Percentiles rank a stretch among this genome's conserved stretches.
Evolutionary conservation across 2,797 vertebrate genomes (phyloP).

Genomic region (Hipposideros larvatus): DNA sequence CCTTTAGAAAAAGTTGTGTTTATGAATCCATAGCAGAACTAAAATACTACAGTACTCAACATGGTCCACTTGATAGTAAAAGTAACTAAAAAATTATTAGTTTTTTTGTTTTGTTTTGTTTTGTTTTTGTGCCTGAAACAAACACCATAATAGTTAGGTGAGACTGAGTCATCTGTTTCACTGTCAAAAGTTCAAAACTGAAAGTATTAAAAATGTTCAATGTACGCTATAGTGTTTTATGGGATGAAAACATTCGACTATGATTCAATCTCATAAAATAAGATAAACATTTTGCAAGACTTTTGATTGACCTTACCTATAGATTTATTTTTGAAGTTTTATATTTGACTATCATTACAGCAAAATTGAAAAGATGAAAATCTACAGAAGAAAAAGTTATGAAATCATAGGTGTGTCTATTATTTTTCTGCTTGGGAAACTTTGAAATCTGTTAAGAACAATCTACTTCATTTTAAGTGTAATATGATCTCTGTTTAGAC

Average conservation of each 20-base stretch:
- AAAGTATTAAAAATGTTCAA: not conserved
- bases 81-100: not conserved
- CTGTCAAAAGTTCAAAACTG: not conserved
- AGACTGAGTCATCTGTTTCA: not conserved
- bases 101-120: not conserved
- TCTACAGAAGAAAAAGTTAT: not conserved
- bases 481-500: not conserved
- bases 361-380: not conserved
- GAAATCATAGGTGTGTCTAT: not conserved
- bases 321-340: not conserved
- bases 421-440: not conserved
- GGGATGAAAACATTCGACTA: not conserved
- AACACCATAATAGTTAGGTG: not conserved
- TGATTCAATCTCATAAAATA: constrained; percentile 10
- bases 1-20: constrained; percentile 25
- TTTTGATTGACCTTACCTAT: not conserved
- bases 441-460: constrained; percentile 38
- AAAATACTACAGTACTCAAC: not conserved
- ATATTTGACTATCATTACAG: not conserved
- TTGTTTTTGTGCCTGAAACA: not conserved
- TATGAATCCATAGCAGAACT: constrained; percentile 26
- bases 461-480: not conserved
- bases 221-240: not conserved
- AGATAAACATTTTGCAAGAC: not conserved
- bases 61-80: not conserved